These are phyloP conservation scores for Poecile montanus DNA, from an alignment of 2,797 vertebrate genomes.

Conservation along the genomic window DNA sequence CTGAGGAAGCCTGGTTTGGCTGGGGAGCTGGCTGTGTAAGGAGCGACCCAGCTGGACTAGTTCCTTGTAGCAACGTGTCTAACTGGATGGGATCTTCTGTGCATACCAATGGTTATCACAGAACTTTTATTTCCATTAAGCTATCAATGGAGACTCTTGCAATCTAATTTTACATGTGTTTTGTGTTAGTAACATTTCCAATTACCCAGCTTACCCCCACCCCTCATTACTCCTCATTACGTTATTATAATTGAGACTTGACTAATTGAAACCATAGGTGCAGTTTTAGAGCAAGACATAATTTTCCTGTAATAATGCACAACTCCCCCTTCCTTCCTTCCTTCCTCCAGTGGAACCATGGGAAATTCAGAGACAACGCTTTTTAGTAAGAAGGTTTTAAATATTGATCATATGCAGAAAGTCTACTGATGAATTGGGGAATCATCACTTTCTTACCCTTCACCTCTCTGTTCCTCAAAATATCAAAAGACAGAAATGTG, in stretches of 20 bases:
- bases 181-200: conserved; percentile 34
- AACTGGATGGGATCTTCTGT: not conserved
- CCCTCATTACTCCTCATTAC: conserved; percentile 38
- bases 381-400: not conserved
- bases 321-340: not conserved
- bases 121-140: not conserved
- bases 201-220: conserved; percentile 31
- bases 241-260: conserved; percentile 1
- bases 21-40: not conserved
- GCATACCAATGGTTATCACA: not conserved
- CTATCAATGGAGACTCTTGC: not conserved
- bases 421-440: not conserved
- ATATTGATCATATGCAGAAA: not conserved
- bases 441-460: not conserved
- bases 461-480: not conserved
- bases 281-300: not conserved
- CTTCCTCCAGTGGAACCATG: not conserved
- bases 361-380: not conserved
- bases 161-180: conserved; percentile 24
- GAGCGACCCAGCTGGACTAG: not conserved
- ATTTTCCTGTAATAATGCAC: not conserved
- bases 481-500: not conserved
- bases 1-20: not conserved
- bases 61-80: not conserved
- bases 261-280: conserved; percentile 54